Base-by-base conservation (phyloP, 2,797 vertebrate genomes). In the Sebastes steindachneri region DNA sequence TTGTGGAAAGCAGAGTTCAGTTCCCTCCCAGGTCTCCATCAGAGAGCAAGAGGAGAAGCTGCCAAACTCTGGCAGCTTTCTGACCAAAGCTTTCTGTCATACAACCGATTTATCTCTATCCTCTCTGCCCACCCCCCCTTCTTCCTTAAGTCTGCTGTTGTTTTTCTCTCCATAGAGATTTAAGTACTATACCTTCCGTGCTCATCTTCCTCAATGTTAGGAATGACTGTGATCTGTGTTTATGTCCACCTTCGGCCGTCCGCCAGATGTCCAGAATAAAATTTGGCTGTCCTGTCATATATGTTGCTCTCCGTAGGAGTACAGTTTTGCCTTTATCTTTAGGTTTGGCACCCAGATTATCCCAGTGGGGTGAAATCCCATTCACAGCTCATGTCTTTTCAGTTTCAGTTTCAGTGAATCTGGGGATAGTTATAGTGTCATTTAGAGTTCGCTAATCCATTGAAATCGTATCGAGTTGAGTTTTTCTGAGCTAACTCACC, bases 1-100 rank as follows among this genome's bases (percentile, higher is more conserved):
- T 3, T 83, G 70, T 71, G 86, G 82, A 25, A 79, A 80, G 69
- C 86, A 90, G 53, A 82, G 77, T 23, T 80, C 72, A 60, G 3
- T 8, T 65, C 9, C 68, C 19, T 75, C 58, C 28, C 33, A 29
- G 5, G 51, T 55, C 29, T 82, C 75, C 69, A 75, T 86, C 76
- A 21, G 0, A 21, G 51, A 53, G 0, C 5, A 2, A 41, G 37
- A 41, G 51, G 51, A 53, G 51, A 21, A 53, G 4, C n/a, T n/a
- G 19, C 51, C 8, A 4, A n/a, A 53, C 48, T 51, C 6, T 51
- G 48, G 48, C 51, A 21, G 51, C 9, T 2, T n/a, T 53, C 51
- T 53, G 51, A 0, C 51, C 25, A 15, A 15, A 8, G 2, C 25
- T 57, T 26, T 26, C 12, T 26, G 23, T 15, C 25, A 26, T 26